Conservation (phyloP, 2,888 invertebrate genomes). For the Drosophila ezoana region DNA sequence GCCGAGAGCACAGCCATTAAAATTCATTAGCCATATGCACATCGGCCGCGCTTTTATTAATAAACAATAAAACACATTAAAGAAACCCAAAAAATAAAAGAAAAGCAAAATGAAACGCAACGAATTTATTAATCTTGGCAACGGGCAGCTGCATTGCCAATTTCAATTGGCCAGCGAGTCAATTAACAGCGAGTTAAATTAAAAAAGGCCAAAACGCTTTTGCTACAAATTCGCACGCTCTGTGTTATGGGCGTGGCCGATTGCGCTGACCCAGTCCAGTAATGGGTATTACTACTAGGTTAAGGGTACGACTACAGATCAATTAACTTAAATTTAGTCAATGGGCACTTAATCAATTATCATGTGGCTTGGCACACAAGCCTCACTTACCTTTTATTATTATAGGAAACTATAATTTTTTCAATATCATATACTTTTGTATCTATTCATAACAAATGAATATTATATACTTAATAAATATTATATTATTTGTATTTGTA, state of each 20-base stretch:
- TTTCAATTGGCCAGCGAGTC: conserved; percentile 13
- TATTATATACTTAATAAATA: not conserved
- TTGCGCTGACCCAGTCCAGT: conserved; percentile 14
- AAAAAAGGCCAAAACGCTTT: conserved; percentile 18
- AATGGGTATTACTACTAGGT: not conserved
- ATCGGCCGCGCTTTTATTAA: conserved; percentile 55
- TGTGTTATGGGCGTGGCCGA: conserved; percentile 29
- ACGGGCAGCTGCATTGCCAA: conserved; percentile 43
- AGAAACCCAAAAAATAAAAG: conserved; percentile 26
- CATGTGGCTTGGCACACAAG: no score
- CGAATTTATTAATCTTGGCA: conserved; percentile 19
- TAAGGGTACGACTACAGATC: conserved; percentile 3
- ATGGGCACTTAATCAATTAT: conserved; percentile 1
- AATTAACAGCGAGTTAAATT: conserved; percentile 2
- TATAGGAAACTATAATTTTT: no score
- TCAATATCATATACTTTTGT: not conserved
- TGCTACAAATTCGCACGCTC: conserved; percentile 54
- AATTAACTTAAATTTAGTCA: conserved; percentile 9
- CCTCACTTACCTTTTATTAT: no score
- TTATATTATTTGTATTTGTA: no score
- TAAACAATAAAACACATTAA: conserved; percentile 52
- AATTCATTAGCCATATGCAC: conserved; percentile 72
- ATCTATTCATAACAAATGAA: not conserved
- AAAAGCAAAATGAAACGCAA: conserved; percentile 21
- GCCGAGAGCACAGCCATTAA: conserved; percentile 55